These are phyloP conservation scores for Hoplostethus atlanticus DNA, from an alignment of 2,797 vertebrate genomes.

Conservation along the genomic window DNA sequence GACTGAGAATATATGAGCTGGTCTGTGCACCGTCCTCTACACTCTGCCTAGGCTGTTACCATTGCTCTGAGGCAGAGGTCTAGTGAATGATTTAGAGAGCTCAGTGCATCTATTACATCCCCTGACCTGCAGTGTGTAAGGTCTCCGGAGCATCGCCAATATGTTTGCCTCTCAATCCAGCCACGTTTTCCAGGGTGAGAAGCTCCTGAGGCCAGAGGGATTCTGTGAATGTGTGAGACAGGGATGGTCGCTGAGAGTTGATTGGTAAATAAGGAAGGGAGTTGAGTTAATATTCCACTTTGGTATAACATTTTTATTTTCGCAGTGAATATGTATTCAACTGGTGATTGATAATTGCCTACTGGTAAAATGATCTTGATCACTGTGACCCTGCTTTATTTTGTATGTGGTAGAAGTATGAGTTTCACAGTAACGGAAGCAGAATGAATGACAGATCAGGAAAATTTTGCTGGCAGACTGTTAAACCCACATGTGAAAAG, in stretches of 20 bases:
- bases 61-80: neutral
- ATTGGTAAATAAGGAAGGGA: constrained; percentile 8
- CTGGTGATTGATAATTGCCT: neutral
- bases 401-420: neutral
- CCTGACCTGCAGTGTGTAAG: constrained; percentile 29
- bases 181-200: constrained; percentile 37
- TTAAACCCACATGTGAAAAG: neutral
- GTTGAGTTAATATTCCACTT: neutral
- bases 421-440: neutral
- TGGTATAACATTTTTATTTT: constrained; percentile 26
- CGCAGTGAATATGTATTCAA: constrained; percentile 2
- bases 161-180: constrained; percentile 41
- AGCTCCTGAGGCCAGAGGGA: constrained; percentile 4
- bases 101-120: constrained; percentile 47
- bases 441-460: neutral
- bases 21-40: neutral
- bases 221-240: constrained; percentile 18
- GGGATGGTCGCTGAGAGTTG: neutral
- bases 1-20: neutral
- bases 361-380: neutral
- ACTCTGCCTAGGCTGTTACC: neutral
- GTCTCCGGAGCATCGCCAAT: constrained; percentile 35
- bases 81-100: constrained; percentile 66
- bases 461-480: neutral
- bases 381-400: neutral